Percentiles rank a stretch among this genome's conserved stretches.
These are phyloP conservation scores for Leptopilina syphax DNA, from an alignment of 2,888 invertebrate genomes.

Conservation along the genomic window DNA sequence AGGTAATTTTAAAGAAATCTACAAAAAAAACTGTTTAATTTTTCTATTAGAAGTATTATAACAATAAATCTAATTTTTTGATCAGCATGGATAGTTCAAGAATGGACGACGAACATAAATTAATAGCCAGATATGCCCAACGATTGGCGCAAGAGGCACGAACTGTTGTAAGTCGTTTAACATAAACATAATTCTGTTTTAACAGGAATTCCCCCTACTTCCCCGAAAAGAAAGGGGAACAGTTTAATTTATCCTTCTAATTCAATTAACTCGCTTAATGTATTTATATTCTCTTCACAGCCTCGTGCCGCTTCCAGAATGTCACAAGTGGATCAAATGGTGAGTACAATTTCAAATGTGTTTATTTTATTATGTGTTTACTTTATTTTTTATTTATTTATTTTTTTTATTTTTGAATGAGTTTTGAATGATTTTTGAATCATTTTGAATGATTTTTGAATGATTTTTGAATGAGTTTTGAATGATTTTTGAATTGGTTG, in stretches of 20 bases:
- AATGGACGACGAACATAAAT: conserved; percentile 93
- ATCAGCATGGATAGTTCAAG: conserved; percentile 74
- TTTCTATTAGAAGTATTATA: conserved; percentile 17
- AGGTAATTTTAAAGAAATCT: conserved; percentile 71
- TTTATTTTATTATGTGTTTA: too few species aligned
- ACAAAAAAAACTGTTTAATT: background rate
- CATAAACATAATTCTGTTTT: background rate
- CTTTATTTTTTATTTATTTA: too few species aligned
- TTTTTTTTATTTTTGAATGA: too few species aligned
- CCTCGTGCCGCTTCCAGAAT: conserved; percentile 73
- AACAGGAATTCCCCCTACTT: background rate
- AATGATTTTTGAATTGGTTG: background rate
- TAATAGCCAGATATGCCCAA: conserved; percentile 98
- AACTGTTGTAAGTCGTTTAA: conserved; percentile 79
- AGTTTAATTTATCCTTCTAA: background rate
- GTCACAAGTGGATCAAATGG: conserved; percentile 73
- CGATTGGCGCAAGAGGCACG: conserved; percentile 94
- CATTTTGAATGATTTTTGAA: background rate
- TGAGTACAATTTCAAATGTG: conserved; percentile 60
- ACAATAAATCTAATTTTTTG: conserved; percentile 29
- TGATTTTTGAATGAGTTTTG: background rate
- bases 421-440: background rate
- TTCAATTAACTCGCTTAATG: conserved; percentile 29
- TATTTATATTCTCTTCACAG: conserved; percentile 55
- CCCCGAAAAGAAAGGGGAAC: too few species aligned